Evolutionary conservation across 2,113 vertebrate species (phyloP).

Genomic region (Ammodytes marinus): DNA sequence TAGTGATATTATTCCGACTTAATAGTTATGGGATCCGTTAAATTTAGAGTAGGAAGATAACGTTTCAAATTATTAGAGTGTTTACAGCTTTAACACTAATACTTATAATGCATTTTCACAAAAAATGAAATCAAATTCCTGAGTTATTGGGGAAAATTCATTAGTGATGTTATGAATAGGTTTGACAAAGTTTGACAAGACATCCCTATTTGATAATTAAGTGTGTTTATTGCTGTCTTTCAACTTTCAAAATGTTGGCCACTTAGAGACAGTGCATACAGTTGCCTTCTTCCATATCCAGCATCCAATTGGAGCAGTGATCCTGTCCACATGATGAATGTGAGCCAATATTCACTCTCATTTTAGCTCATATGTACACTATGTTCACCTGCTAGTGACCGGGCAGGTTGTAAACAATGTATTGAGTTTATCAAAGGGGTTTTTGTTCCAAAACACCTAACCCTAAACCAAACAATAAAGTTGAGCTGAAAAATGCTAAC

Average conservation of each 20-base stretch:
- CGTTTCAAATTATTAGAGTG: background rate
- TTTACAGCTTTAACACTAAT: background rate
- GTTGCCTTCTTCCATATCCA: background rate
- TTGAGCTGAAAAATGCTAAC: background rate
- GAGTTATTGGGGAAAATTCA: background rate
- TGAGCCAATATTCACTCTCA: background rate
- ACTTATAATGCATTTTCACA: slow-evolving; percentile 4
- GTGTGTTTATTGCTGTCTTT: background rate
- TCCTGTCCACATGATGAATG: background rate
- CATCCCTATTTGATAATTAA: background rate
- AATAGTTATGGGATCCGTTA: background rate
- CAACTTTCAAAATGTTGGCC: background rate
- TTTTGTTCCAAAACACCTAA: background rate
- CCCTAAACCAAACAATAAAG: background rate
- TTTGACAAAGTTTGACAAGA: background rate
- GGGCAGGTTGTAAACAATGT: background rate
- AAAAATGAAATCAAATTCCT: background rate
- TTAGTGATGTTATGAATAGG: background rate
- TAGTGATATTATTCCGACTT: background rate
- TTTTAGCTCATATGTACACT: background rate
- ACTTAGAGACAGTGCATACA: background rate
- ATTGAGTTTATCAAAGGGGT: background rate
- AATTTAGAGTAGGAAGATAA: background rate
- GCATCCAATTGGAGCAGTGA: background rate
- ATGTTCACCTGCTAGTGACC: background rate